Evolutionary conservation across 2,797 vertebrate genomes (phyloP), one percentile per base, ranked within the genome.

Genomic region (Lithobates pipiens): DNA sequence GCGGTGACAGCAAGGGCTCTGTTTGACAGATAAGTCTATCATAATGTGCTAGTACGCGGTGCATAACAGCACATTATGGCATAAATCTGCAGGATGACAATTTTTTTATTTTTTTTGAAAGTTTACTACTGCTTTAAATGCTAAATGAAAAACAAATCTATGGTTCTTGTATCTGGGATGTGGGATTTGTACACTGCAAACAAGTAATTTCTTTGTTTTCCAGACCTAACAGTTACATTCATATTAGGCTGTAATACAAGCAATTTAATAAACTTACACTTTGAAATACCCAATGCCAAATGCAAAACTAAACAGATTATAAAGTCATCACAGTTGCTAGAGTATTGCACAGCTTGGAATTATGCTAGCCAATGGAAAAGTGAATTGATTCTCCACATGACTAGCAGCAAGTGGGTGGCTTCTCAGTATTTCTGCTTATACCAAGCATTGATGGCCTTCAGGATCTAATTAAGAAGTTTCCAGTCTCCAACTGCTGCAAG

Each of bases 391-490:
- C 57, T 75, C 85, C 80, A 83, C 27, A 76, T 81, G 73, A 34
- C 15, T 44, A 65, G 42, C 11, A 67, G 44, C 11, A 67, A 70
- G 85, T 86, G 85, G 85, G 85, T 83, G 85, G 85, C 69, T 65
- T 70, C 76, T 69, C 39, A 25, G 67, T 18, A 85, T 39, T 80
- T 75, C 34, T 76, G 71, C 54, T 11, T 50, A 74, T 68, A 80
- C 16, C 77, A 44, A 76, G 71, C 34, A 80, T 23, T 73, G 34
- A 80, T 65, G 61, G 84, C 77, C 73, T 81, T 76, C 29, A 72
- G 85, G 42, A 86, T 71, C 80, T 74, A 68, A 86, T 82, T 77
- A 77, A 68, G 46, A 46, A 50, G 27, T 75, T 86, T 86, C 85
- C 80, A 86, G 57, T 3, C 44, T n/a, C 50, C 34, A 46, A 86